A percentile compares a stretch with the other conserved stretches of the same genome.
These are phyloP conservation scores for Littorina saxatilis DNA, from an alignment of 1,140 invertebrate genomes.

Conservation along the genomic window DNA sequence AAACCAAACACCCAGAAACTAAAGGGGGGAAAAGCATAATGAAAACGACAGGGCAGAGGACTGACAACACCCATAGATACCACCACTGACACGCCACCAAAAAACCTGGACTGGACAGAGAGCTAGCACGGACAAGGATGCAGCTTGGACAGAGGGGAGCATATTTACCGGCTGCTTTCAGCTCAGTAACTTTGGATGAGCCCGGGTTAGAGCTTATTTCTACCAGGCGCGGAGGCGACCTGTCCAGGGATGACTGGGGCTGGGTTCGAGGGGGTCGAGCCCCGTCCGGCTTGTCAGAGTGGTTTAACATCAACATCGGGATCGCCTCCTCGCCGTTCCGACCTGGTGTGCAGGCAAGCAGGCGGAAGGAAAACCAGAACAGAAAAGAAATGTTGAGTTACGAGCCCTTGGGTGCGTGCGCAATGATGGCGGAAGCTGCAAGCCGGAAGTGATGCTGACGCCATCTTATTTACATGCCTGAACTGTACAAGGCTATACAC, in stretches of 20 bases:
- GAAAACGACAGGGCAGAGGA: not conserved
- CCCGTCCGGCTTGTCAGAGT: constrained; percentile 71
- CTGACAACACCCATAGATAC: constrained; percentile 1
- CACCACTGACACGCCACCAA: not conserved
- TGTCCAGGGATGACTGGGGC: constrained; percentile 50
- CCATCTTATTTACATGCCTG: too few species aligned
- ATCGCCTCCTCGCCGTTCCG: constrained; percentile 75
- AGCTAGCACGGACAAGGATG: not conserved
- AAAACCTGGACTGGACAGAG: not conserved
- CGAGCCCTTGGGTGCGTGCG: not conserved
- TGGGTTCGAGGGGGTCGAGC: constrained; percentile 55
- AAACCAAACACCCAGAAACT: too few species aligned
- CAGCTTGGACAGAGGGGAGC: too few species aligned
- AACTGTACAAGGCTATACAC: too few species aligned
- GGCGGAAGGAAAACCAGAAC: constrained; percentile 10
- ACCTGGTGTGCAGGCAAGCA: constrained; percentile 47
- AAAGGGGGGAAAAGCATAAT: too few species aligned
- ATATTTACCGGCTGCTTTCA: constrained; percentile 67
- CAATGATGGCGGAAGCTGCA: not conserved
- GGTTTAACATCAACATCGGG: constrained; percentile 77
- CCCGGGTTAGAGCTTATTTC: constrained; percentile 71
- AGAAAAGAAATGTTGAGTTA: constrained; percentile 30
- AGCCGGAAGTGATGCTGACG: too few species aligned
- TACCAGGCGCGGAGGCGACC: constrained; percentile 66
- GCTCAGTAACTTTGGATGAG: constrained; percentile 67